phyloP scores from a whole-genome alignment of 2,113 vertebrate genomes.

The Bubo scandiacus region DNA sequence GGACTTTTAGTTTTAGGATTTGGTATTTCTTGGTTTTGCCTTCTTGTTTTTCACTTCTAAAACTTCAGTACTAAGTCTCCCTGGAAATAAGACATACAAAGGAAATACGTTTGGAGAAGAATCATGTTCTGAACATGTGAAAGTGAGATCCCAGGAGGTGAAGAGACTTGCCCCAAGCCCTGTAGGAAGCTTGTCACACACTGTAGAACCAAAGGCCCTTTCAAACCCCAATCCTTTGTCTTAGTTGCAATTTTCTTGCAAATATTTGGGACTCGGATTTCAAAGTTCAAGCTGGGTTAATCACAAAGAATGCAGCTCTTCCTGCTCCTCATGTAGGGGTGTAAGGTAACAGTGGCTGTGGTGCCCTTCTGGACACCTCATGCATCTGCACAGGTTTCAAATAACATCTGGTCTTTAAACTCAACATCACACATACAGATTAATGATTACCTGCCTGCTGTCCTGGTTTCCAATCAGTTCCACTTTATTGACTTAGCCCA shows the following conservation, averaged over 20 bases:
- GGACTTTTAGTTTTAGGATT: background rate
- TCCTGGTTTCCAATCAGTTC: background rate
- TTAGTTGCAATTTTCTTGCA: constrained; percentile 12
- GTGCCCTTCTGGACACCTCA: background rate
- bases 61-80: background rate
- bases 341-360: background rate
- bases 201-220: background rate
- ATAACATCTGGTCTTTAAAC: constrained; percentile 32
- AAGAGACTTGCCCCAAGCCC: background rate
- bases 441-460: constrained; percentile 21
- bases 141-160: background rate
- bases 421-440: background rate
- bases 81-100: background rate
- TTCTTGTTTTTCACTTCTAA: background rate
- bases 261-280: constrained; percentile 32
- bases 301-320: constrained; percentile 49
- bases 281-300: constrained; percentile 52
- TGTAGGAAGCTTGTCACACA: background rate
- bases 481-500: background rate
- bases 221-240: background rate
- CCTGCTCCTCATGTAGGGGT: background rate
- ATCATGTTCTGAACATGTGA: background rate
- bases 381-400: background rate
- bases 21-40: background rate
- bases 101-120: background rate